Conservation (phyloP, 2,888 invertebrate genomes). For the Rhodophaea formosa region DNA sequence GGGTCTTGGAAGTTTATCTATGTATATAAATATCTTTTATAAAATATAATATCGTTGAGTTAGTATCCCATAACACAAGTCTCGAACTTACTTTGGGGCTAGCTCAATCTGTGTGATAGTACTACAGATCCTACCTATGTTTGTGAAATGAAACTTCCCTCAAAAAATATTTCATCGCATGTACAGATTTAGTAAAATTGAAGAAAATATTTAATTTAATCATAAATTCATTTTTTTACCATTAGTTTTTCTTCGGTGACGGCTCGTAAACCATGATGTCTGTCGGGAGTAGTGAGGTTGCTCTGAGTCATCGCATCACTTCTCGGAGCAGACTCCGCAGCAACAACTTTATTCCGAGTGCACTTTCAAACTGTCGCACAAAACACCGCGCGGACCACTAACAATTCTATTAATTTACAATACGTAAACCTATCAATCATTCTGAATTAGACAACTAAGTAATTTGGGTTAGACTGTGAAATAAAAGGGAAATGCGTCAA, state of each 20-base stretch:
- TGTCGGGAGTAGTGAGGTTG: conserved; percentile 54
- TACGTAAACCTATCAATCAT: conserved; percentile 25
- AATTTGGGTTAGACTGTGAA: conserved; percentile 15
- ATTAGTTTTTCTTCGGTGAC: conserved; percentile 73
- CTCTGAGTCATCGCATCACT: conserved; percentile 72
- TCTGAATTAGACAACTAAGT: conserved; percentile 21
- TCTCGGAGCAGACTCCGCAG: conserved; percentile 24
- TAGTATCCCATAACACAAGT: too few relatives aligned
- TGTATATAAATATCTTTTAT: too few relatives aligned
- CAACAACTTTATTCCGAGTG: conserved; percentile 22
- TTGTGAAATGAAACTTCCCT: too few relatives aligned
- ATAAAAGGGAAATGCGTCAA: conserved; percentile 26
- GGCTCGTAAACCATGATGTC: conserved; percentile 57
- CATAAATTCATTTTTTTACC: too few relatives aligned
- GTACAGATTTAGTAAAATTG: too few relatives aligned
- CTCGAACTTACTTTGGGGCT: too few relatives aligned
- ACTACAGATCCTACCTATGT: too few relatives aligned
- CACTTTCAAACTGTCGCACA: conserved; percentile 22
- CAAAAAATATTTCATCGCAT: too few relatives aligned
- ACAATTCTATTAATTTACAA: conserved; percentile 7
- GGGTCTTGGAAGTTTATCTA: too few relatives aligned
- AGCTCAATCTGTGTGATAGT: too few relatives aligned
- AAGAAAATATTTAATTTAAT: too few relatives aligned
- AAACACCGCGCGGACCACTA: background rate
- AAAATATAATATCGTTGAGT: too few relatives aligned